These are phyloP conservation scores for Lissonota sp. DNA, from an alignment of 2,888 invertebrate species.

Conservation along the genomic window DNA sequence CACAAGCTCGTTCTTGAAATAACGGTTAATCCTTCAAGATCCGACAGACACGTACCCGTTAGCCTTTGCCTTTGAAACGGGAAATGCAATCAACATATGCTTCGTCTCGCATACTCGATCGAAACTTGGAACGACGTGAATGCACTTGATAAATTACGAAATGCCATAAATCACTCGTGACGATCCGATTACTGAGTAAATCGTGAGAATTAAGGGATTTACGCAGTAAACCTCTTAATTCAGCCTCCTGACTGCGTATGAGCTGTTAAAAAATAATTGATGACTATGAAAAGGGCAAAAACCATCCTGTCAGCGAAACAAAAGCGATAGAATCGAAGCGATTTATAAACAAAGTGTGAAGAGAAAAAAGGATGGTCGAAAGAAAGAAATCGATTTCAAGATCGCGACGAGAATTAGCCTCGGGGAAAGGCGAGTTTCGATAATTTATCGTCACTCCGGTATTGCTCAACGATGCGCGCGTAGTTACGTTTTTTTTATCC, in stretches of 20 bases:
- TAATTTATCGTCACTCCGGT: slow-evolving; percentile 28
- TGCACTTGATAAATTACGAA: slow-evolving; percentile 49
- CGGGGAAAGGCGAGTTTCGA: slow-evolving; percentile 67
- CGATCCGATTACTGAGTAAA: no score
- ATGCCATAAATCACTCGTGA: no score
- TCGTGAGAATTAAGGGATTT: no score
- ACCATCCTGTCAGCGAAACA: no score
- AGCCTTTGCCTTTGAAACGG: slow-evolving; percentile 64
- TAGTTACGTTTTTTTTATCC: slow-evolving; percentile 49
- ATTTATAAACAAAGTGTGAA: slow-evolving; percentile 1
- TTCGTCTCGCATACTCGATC: slow-evolving; percentile 49
- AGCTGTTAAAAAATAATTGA: no score
- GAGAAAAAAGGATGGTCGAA: slow-evolving; percentile 27
- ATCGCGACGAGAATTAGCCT: slow-evolving; percentile 43
- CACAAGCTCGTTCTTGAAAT: slow-evolving; percentile 43
- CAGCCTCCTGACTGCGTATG: no score
- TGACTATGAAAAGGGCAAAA: no score
- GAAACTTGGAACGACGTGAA: slow-evolving; percentile 50
- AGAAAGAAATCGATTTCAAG: slow-evolving; percentile 60
- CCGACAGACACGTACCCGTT: slow-evolving; percentile 48
- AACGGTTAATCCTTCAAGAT: slow-evolving; percentile 58
- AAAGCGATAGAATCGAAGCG: slow-evolving; percentile 11
- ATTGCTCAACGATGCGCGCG: slow-evolving; percentile 53
- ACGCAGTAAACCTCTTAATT: no score
- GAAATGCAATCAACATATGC: slow-evolving; percentile 53